Conservation (phyloP, 2,888 invertebrate species). For the Alsophila aescularia region DNA sequence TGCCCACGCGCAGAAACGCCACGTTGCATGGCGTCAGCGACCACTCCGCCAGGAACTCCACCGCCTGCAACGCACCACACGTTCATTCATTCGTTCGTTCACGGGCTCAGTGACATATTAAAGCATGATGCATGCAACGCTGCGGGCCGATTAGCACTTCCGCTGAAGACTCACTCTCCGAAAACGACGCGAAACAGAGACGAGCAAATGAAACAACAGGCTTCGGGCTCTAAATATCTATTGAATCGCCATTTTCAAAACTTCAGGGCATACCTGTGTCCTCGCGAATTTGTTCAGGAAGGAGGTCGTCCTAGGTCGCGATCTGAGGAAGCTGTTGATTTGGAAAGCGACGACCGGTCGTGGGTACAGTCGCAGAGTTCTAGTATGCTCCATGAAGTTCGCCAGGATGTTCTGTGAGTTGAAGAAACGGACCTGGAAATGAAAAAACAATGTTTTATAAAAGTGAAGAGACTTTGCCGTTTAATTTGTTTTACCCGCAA, state of each 20-base stretch:
- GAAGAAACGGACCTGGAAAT: constrained; percentile 94
- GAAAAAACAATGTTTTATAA: neutral
- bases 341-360: constrained; percentile 99
- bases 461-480: neutral
- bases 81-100: neutral
- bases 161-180: too few relatives aligned
- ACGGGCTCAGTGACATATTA: too few relatives aligned
- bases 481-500: too few relatives aligned
- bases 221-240: too few relatives aligned
- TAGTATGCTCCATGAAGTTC: constrained; percentile 98
- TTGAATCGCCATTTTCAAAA: too few relatives aligned
- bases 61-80: constrained; percentile 87
- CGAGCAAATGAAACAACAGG: too few relatives aligned
- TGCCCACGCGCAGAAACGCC: constrained; percentile 98
- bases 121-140: too few relatives aligned
- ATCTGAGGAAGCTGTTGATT: constrained; percentile 97
- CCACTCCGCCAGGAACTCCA: constrained; percentile 99
- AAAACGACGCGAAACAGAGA: too few relatives aligned
- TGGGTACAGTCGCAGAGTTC: constrained; percentile 97
- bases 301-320: constrained; percentile 93
- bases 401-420: constrained; percentile 98
- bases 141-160: too few relatives aligned
- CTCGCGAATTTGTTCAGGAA: constrained; percentile 97
- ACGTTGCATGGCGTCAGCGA: constrained; percentile 98
- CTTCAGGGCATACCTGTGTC: constrained; percentile 88